A percentile compares a stretch with the other conserved stretches of the same genome.
These are phyloP conservation scores for Microtus montanus DNA, from an alignment of 2,113 vertebrate species.

Conservation along the genomic window DNA sequence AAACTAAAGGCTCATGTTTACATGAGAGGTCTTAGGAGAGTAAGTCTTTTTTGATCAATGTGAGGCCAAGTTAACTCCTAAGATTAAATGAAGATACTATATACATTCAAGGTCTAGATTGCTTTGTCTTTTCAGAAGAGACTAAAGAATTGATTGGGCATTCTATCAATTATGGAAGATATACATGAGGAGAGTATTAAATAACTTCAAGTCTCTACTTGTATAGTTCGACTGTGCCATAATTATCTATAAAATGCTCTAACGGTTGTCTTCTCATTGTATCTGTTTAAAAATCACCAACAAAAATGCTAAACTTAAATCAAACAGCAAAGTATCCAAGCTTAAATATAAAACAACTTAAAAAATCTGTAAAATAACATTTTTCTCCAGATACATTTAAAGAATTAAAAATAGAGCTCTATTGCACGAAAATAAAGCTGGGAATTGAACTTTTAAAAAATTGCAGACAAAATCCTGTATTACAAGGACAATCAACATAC, in stretches of 20 bases:
- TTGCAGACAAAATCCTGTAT: background rate
- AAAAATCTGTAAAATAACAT: background rate
- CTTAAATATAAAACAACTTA: conserved; percentile 31
- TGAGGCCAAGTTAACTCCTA: conserved; percentile 33
- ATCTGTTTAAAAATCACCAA: background rate
- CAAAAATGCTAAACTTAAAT: background rate
- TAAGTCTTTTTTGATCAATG: conserved; percentile 38
- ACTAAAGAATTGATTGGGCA: background rate
- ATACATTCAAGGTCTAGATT: conserved; percentile 16
- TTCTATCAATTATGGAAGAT: background rate
- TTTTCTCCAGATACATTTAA: conserved; percentile 27
- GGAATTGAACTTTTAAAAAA: background rate
- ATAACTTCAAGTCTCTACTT: background rate
- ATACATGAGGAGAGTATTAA: background rate
- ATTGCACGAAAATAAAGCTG: conserved; percentile 25
- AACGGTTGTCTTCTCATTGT: background rate
- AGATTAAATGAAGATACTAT: conserved; percentile 31
- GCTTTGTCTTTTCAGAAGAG: background rate
- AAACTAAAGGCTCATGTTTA: conserved; percentile 54
- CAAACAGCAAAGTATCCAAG: background rate
- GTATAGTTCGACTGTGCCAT: background rate
- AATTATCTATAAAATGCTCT: background rate
- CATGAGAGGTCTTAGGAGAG: background rate
- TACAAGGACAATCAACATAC: background rate
- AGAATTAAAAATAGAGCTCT: conserved; percentile 3